Base-by-base conservation (phyloP, 2,888 invertebrate species). In the Rotaria macrura region DNA sequence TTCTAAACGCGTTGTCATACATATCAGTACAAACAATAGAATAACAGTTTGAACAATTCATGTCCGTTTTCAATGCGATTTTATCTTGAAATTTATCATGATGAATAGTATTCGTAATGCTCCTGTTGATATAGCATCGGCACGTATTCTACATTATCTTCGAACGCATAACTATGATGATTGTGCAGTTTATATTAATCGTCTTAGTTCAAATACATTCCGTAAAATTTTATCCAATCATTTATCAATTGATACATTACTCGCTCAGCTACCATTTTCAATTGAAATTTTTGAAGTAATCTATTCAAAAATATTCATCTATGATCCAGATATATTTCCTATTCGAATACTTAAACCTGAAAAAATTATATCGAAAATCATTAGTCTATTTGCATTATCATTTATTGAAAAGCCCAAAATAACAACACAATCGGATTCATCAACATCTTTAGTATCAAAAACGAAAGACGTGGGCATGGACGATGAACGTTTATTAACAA, bases 261-360 rank as follows among this genome's bases (percentile, higher is more conserved):
- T 86, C 25, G 55, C 86, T 47, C 84, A 84, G 38, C 83, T 86
- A 83, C 86, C 86, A 25, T 86, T 84, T 83, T 84, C 86, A 20
- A 84, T 86, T n/a, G 84, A 86, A 83, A 12, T 86, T 57, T 86
- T 86, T 54, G 86, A 86, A 74, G 74, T 83, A 14, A n/a, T 84
- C 7, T 86, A 86, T 57, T 79, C 86, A 17, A 86, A 86, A 79
- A 86, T 86, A 55, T 86, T 86, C 57, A 84, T 86, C 23, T 34
- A 83, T 38, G 86, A 86, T 38, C 86, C 84, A 55, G 86, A 86
- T 38, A 74, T n/a, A 29, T 86, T 86, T 85, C 86, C 86, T 40
- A 49, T 57, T 38, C 84, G 84, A 23, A 29, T 83, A 5, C 54
- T 86, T 7, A 84, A 86, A 83, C 86, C 86, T 34, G 86, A 86